These are phyloP conservation scores for Pangasianodon gigas DNA, from an alignment of 2,113 vertebrate genomes.

Conservation along the genomic window DNA sequence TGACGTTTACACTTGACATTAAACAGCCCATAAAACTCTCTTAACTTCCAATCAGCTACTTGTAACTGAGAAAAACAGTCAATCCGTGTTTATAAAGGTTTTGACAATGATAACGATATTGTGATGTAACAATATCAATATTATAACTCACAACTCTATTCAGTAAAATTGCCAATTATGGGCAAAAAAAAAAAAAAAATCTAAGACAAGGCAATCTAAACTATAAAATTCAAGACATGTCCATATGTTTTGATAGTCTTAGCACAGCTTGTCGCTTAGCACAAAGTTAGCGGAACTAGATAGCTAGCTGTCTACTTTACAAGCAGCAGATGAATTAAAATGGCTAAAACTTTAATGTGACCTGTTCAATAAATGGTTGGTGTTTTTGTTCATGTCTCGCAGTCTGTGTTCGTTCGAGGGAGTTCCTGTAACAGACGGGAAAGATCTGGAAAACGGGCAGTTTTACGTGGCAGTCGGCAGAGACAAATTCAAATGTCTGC, in stretches of 20 bases:
- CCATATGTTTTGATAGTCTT: background rate
- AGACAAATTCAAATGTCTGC: constrained; percentile 90
- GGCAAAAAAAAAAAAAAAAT: background rate
- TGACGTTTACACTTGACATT: background rate
- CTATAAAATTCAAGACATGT: background rate
- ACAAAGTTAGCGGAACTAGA: background rate
- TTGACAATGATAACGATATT: background rate
- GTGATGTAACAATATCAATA: too few relatives aligned
- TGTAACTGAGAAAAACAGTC: background rate
- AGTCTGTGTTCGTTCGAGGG: constrained; percentile 91
- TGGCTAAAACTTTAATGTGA: background rate
- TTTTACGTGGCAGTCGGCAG: constrained; percentile 94
- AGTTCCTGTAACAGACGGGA: constrained; percentile 79
- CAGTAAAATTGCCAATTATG: too few relatives aligned
- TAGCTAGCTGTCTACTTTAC: background rate
- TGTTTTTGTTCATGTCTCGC: constrained; percentile 46
- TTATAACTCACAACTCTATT: background rate
- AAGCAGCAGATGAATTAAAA: background rate
- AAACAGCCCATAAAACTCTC: background rate
- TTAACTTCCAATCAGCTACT: background rate
- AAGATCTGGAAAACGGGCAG: constrained; percentile 87
- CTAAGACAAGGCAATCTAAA: background rate
- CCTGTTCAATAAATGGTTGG: background rate
- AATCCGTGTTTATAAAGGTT: background rate
- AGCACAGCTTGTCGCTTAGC: background rate